phyloP scores from a whole-genome alignment of 1,140 invertebrate species.

The Chymomyza costata region DNA sequence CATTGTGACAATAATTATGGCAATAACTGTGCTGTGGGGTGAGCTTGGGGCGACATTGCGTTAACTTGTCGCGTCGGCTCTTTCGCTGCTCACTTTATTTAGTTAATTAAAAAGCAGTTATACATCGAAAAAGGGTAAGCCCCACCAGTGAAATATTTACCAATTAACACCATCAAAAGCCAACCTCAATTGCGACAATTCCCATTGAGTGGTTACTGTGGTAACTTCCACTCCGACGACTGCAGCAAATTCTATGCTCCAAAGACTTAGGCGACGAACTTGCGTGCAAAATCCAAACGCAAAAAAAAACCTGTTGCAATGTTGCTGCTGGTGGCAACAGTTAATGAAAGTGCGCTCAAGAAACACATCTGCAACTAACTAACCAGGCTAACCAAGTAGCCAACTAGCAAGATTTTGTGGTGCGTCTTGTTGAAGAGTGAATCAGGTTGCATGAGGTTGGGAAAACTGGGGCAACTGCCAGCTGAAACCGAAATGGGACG shows the following conservation, averaged over 20 bases:
- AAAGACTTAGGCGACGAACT: constrained; percentile 19
- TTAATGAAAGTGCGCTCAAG: too few relatives aligned
- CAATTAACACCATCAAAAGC: constrained; percentile 8
- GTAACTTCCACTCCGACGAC: constrained; percentile 1
- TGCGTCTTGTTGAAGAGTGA: too few relatives aligned
- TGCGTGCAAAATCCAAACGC: too few relatives aligned
- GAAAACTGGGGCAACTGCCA: constrained; percentile 22
- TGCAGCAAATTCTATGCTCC: constrained; percentile 25
- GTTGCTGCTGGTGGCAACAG: too few relatives aligned
- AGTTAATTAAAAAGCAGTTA: constrained; percentile 7
- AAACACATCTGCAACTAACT: too few relatives aligned
- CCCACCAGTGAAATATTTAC: background rate
- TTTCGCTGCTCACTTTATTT: constrained; percentile 14
- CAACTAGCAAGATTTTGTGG: constrained; percentile 7
- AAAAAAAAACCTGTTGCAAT: too few relatives aligned
- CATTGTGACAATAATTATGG: too few relatives aligned
- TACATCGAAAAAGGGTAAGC: constrained; percentile 3
- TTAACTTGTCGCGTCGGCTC: constrained; percentile 6
- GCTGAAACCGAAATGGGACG: constrained; percentile 11
- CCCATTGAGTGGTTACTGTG: constrained; percentile 11
- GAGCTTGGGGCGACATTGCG: constrained; percentile 3
- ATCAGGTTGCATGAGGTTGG: too few relatives aligned
- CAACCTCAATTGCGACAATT: constrained; percentile 9
- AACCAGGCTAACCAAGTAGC: too few relatives aligned
- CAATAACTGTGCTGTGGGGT: too few relatives aligned